phyloP scores from a whole-genome alignment of 2,113 vertebrate genomes.

The Trichechus manatus region DNA sequence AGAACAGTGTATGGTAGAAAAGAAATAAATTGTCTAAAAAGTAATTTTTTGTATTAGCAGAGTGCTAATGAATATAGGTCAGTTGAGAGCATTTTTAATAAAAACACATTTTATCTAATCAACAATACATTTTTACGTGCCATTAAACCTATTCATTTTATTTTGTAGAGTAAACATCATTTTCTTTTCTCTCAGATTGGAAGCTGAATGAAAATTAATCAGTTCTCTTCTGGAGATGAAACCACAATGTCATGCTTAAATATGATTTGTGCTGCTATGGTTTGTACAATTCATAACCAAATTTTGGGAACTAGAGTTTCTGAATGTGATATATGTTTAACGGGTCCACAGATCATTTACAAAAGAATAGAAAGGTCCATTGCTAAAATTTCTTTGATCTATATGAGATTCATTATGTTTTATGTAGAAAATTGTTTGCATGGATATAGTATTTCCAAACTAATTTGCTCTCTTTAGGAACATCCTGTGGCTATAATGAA shows the following conservation, averaged over 20 bases:
- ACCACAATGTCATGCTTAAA: neutral
- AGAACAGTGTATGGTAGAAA: neutral
- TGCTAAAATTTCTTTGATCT: neutral
- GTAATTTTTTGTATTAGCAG: neutral
- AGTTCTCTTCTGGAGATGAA: neutral
- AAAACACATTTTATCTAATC: slow-evolving; percentile 43
- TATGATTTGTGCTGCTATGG: neutral
- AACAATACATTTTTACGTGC: neutral
- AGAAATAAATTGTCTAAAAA: neutral
- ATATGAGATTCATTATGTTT: neutral
- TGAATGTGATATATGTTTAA: neutral
- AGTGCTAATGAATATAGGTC: neutral
- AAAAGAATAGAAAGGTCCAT: neutral
- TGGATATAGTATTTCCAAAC: neutral
- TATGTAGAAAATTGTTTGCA: slow-evolving; percentile 9
- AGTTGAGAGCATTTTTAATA: slow-evolving; percentile 27
- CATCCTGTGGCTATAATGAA: neutral
- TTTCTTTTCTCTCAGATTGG: slow-evolving; percentile 23
- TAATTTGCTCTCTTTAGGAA: slow-evolving; percentile 13
- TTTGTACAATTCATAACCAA: neutral
- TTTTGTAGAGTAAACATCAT: slow-evolving; percentile 40
- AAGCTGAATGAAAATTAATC: slow-evolving; percentile 41
- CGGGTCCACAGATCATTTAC: neutral
- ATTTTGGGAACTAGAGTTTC: slow-evolving; percentile 40
- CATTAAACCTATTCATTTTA: slow-evolving; percentile 12